A percentile compares a stretch with the other conserved stretches of the same genome.
Evolutionary conservation across 2,797 vertebrate genomes (phyloP).

Genomic region (Dryobates pubescens): DNA sequence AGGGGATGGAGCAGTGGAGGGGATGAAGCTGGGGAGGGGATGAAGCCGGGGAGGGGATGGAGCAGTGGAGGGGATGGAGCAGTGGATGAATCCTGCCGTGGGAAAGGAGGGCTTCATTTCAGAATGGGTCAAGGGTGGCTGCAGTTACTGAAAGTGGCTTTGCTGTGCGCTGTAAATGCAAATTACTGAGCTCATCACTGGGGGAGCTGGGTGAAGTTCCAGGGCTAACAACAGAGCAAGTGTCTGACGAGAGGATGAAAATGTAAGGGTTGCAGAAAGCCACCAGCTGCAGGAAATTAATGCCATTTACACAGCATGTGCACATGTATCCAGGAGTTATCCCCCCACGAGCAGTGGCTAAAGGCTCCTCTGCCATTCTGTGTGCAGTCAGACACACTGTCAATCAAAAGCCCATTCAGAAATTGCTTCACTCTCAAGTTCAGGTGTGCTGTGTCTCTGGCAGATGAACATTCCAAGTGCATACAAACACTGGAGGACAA

Average conservation of each 20-base stretch:
- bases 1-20: background rate
- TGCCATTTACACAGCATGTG: background rate
- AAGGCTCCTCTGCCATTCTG: background rate
- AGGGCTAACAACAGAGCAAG: background rate
- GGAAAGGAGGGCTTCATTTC: background rate
- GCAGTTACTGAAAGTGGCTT: background rate
- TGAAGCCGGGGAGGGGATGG: background rate
- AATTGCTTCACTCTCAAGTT: background rate
- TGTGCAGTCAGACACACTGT: background rate
- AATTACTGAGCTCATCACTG: background rate
- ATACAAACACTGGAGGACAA: background rate
- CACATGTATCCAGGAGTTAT: background rate
- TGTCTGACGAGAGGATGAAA: conserved; percentile 9
- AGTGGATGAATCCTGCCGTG: background rate
- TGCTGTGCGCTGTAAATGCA: background rate
- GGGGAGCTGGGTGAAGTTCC: background rate
- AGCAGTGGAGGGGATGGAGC: background rate
- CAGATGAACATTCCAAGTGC: conserved; percentile 15
- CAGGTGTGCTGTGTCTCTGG: background rate
- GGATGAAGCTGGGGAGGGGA: background rate
- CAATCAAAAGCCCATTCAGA: conserved; percentile 4
- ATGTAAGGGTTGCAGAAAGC: conserved; percentile 24
- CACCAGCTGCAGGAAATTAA: background rate
- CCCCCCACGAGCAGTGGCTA: background rate
- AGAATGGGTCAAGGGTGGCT: background rate